Percentiles rank a stretch among this genome's conserved stretches.
Evolutionary conservation across 1,140 invertebrate species (phyloP).

Genomic region (Hylaeus anthracinus): DNA sequence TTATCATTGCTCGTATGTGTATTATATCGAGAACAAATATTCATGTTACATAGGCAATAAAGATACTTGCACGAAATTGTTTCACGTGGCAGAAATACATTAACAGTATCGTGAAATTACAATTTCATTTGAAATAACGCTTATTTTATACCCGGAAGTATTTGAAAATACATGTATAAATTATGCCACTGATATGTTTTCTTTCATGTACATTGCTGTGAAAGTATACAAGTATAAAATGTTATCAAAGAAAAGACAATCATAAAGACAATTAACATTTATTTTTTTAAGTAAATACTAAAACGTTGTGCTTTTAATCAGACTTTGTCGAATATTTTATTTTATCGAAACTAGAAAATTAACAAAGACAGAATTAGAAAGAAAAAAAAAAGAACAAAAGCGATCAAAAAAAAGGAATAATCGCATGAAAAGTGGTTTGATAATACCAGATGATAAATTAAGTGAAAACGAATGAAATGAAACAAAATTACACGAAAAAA

Average conservation of each 20-base stretch:
- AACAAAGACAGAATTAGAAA: too few species aligned
- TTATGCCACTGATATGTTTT: neutral
- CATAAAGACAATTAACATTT: neutral
- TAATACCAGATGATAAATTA: too few species aligned
- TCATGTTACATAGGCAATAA: neutral
- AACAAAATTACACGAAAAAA: too few species aligned
- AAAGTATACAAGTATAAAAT: neutral
- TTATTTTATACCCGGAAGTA: constrained; percentile 10
- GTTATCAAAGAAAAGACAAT: neutral
- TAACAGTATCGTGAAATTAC: neutral
- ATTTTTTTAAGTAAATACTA: neutral
- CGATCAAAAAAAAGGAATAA: too few species aligned
- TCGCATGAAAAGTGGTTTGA: too few species aligned
- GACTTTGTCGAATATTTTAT: neutral
- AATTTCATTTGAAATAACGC: neutral
- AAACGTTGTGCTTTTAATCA: neutral
- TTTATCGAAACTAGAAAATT: too few species aligned
- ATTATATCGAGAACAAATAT: neutral
- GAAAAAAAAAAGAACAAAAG: too few species aligned
- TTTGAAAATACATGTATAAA: neutral
- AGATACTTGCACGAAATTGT: constrained; percentile 19
- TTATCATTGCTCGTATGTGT: neutral
- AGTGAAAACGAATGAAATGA: too few species aligned
- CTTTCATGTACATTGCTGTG: neutral
- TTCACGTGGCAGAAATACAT: constrained; percentile 27